Evolutionary conservation across 2,797 vertebrate genomes (phyloP), one percentile per base, ranked within the genome.

Genomic region (Percopsis omiscomaycus): DNA sequence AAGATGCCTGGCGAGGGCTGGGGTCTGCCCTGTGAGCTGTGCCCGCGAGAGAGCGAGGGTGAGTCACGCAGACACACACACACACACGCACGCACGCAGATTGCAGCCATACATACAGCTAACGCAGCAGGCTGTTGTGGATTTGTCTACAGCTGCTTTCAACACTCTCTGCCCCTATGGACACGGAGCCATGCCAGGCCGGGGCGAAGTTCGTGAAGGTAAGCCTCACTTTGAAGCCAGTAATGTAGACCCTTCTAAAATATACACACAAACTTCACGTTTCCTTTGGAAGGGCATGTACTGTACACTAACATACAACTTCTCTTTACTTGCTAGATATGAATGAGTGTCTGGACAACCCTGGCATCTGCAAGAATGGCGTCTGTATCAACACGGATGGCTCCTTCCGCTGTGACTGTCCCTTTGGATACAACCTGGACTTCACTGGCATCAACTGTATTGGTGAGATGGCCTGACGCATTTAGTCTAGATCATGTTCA

Each of bases 11-110:
- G 95, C 0, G 95, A 97, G 79, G 96, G 96, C 27, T 98, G 96
- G 97, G 95, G 95, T 0, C 93, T 96, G n/a, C 97, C 96, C 8
- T 99, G 96, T 2, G 95, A 99, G 77, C 94, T 97, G 72, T 97
- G 96, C 70, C 96, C 97, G 0, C 90, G 91, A 49, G 92, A 95
- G 46, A 92, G 59, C 0, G 95, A 96, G 0, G 93, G 96, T 98
- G 77, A 80, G 92, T 50, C 3, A 3, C 13, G 16, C 29, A 57
- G 1, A 67, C 10, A 46, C 49, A 59, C 30, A 55, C 57, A 51
- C 52, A 59, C 53, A 64, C 42, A 2, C 27, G 3, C 32, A 4
- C 5, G 32, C 32, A 37, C 32, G 8, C 55, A 3, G 52, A 55
- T 13, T 50, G 12, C 55, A 51, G 60, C 69, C 66, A 48, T 57